phyloP scores from a whole-genome alignment of 2,888 invertebrate species.

The Dicyrtomina minuta region DNA sequence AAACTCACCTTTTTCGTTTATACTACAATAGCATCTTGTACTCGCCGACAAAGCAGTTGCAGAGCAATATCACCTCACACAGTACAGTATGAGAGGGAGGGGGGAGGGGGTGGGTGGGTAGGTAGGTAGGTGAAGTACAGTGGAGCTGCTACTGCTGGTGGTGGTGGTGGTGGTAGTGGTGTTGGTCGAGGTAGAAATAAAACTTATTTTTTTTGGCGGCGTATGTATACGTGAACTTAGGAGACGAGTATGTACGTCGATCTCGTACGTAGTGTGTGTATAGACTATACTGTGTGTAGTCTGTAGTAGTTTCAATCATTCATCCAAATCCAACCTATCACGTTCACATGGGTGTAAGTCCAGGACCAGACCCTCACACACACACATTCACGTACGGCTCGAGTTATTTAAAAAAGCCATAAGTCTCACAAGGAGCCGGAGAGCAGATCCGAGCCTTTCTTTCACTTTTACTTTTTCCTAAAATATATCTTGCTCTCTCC shows the following conservation, averaged over 20 bases:
- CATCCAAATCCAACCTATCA: background rate
- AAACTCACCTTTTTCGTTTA: slow-evolving; percentile 12
- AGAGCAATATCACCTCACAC: background rate
- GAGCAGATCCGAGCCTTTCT: slow-evolving; percentile 8
- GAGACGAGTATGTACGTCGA: background rate
- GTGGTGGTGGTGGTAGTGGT: too few relatives aligned
- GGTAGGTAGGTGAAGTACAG: background rate
- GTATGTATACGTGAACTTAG: background rate
- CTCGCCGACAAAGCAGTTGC: too few relatives aligned
- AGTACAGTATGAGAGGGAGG: background rate
- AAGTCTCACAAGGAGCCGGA: slow-evolving; percentile 9
- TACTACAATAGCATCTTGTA: too few relatives aligned
- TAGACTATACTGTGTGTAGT: background rate
- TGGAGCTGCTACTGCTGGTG: background rate
- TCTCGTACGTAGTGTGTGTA: slow-evolving; percentile 1
- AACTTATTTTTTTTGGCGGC: too few relatives aligned
- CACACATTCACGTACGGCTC: background rate
- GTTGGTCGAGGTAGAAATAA: too few relatives aligned
- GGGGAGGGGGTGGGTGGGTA: background rate
- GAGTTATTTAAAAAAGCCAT: background rate
- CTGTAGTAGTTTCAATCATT: slow-evolving; percentile 4
- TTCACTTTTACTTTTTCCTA: background rate
- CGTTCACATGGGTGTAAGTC: background rate
- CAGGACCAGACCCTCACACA: background rate
- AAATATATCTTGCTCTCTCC: background rate